These are phyloP conservation scores for Coelinius sp. DNA, from an alignment of 2,888 invertebrate genomes.

Conservation along the genomic window DNA sequence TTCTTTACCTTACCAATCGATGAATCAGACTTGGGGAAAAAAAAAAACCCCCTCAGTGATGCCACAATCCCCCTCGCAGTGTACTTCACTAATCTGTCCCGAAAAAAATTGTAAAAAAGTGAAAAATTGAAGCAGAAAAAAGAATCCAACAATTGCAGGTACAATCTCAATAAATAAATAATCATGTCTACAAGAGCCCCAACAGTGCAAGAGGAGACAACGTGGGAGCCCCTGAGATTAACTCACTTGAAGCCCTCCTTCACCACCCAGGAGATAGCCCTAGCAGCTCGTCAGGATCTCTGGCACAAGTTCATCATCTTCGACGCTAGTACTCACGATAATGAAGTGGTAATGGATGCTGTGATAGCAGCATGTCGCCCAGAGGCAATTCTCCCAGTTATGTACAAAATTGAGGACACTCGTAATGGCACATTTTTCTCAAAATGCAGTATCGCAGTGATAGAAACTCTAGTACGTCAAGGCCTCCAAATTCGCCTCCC, in stretches of 20 bases:
- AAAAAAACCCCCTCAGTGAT: too few species aligned
- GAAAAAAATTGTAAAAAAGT: too few species aligned
- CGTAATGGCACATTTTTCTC: slow-evolving; percentile 60
- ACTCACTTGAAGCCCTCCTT: slow-evolving; percentile 58
- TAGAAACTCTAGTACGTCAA: slow-evolving; percentile 59
- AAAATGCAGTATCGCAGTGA: slow-evolving; percentile 53
- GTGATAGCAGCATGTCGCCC: slow-evolving; percentile 56
- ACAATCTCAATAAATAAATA: too few species aligned
- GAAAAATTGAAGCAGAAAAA: too few species aligned
- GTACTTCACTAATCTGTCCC: too few species aligned
- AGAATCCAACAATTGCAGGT: too few species aligned
- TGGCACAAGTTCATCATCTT: slow-evolving; percentile 68
- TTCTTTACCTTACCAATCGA: too few species aligned
- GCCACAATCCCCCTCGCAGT: too few species aligned
- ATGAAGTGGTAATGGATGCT: slow-evolving; percentile 53
- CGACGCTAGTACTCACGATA: slow-evolving; percentile 51
- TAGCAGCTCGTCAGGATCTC: slow-evolving; percentile 60
- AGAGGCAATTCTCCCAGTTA: slow-evolving; percentile 59
- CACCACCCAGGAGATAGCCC: slow-evolving; percentile 49
- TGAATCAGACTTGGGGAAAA: too few species aligned
- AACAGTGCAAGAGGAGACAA: background rate
- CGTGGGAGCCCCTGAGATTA: slow-evolving; percentile 60
- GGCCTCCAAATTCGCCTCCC: slow-evolving; percentile 53
- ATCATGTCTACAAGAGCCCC: too few species aligned
- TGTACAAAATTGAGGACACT: slow-evolving; percentile 55